Evolutionary conservation across 2,113 vertebrate genomes (phyloP).

Genomic region (Acrocephalus arundinaceus): DNA sequence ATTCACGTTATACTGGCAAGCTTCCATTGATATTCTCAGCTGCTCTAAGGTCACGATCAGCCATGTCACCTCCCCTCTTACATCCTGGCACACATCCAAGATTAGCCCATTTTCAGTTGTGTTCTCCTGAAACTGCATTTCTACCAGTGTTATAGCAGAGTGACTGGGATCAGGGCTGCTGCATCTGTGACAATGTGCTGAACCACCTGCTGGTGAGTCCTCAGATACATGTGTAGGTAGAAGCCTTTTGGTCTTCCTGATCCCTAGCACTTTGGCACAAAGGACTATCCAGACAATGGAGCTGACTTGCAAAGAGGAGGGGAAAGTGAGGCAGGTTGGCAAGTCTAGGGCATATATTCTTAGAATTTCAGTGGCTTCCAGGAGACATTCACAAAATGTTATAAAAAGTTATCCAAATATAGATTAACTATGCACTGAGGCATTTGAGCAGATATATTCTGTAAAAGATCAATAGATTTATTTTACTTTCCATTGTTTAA

Average conservation of each 20-base stretch:
- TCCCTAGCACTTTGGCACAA: neutral
- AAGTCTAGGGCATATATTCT: accelerated
- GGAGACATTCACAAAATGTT: neutral
- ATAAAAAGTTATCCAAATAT: neutral
- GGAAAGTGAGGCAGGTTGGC: neutral
- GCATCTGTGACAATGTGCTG: neutral
- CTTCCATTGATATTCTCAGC: neutral
- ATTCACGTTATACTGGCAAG: neutral
- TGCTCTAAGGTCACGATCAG: neutral
- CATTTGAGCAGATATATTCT: neutral
- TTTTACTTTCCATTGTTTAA: neutral
- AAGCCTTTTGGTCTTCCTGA: neutral
- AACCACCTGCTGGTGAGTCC: neutral
- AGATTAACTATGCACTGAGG: neutral
- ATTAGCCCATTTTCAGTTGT: neutral
- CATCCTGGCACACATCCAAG: neutral
- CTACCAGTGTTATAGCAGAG: neutral
- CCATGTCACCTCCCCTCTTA: neutral
- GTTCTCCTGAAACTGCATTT: neutral
- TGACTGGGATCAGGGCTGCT: neutral
- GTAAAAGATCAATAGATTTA: neutral
- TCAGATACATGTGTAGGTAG: neutral
- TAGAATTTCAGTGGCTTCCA: neutral
- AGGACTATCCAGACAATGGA: neutral
- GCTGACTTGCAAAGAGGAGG: neutral